phyloP scores from a whole-genome alignment of 2,113 vertebrate genomes.

The Saiga tatarica region DNA sequence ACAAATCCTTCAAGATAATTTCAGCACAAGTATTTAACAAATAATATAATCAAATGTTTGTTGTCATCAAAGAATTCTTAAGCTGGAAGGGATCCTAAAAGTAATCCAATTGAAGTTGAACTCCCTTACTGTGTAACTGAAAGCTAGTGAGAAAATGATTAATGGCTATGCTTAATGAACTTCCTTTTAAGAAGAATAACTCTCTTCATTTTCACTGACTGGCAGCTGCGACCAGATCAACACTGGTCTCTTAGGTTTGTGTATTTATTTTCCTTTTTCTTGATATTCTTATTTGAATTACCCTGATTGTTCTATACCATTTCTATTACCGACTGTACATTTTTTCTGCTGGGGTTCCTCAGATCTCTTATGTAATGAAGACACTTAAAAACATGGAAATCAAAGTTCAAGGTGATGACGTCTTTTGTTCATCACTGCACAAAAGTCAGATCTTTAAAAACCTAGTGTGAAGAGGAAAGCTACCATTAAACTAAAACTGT shows the following conservation, averaged over 20 bases:
- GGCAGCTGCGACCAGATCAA: background rate
- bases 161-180: background rate
- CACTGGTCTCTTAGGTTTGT: background rate
- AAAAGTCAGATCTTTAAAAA: background rate
- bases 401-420: background rate
- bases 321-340: background rate
- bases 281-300: background rate
- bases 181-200: background rate
- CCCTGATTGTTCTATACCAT: background rate
- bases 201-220: background rate
- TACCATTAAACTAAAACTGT: background rate
- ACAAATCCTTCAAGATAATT: constrained; percentile 4
- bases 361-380: background rate
- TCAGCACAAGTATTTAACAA: background rate
- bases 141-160: background rate
- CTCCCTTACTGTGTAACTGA: background rate
- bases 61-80: background rate
- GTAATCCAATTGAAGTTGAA: background rate
- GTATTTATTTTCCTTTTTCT: background rate
- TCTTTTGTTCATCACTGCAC: background rate
- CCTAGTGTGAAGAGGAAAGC: background rate
- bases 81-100: background rate
- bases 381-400: background rate
- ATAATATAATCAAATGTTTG: background rate
- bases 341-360: background rate